A percentile compares a stretch with the other conserved stretches of the same genome.
phyloP scores from a whole-genome alignment of 2,113 vertebrate species.

The Lampris megalopsis region DNA sequence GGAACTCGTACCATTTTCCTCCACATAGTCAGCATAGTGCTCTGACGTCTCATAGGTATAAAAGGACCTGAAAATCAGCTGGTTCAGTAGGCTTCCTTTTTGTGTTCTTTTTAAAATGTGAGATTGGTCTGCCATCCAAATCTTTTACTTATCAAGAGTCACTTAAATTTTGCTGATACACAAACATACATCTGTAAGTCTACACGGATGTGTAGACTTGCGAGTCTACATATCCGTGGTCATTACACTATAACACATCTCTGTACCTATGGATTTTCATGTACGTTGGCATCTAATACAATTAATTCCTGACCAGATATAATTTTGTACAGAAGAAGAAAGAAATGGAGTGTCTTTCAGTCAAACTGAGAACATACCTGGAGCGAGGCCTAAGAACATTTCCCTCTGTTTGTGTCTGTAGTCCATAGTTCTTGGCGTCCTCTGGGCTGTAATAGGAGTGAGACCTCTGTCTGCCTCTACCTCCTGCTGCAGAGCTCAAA shows the following conservation, averaged over 20 bases:
- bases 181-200: no score
- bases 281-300: no score
- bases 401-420: slow-evolving; percentile 33
- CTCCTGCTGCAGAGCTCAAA: slow-evolving; percentile 28
- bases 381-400: slow-evolving; percentile 70
- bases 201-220: no score
- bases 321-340: not conserved
- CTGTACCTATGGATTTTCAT: no score
- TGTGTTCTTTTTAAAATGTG: no score
- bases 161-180: no score
- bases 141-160: not conserved
- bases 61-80: slow-evolving; percentile 73
- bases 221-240: no score
- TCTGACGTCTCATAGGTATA: slow-evolving; percentile 74
- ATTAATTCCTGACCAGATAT: no score
- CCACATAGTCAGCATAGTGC: not conserved
- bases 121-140: not conserved
- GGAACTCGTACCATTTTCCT: slow-evolving; percentile 11
- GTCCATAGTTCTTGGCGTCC: slow-evolving; percentile 41
- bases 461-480: slow-evolving; percentile 64
- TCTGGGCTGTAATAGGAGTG: slow-evolving; percentile 67
- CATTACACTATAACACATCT: not conserved
- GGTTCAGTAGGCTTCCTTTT: not conserved
- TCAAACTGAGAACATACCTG: slow-evolving; percentile 57
- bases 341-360: not conserved